Conservation (phyloP, 2,113 vertebrate genomes). For the Gadus chalcogrammus region DNA sequence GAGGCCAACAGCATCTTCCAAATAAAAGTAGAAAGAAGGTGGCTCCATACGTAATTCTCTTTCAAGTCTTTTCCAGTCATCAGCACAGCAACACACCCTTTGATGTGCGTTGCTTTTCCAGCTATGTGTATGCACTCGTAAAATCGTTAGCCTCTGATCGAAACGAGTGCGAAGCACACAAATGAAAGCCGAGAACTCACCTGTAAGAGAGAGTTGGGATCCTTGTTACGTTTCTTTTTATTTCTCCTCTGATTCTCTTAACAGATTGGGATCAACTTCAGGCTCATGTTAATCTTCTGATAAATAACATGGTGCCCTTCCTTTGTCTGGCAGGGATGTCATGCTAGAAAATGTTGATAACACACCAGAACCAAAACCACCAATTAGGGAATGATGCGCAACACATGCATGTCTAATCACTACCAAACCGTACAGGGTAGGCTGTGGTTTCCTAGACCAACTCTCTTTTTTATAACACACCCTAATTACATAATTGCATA, state of each 20-base stretch:
- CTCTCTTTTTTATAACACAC: too few relatives aligned
- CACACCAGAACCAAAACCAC: not conserved
- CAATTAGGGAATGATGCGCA: not conserved
- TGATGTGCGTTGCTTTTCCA: too few relatives aligned
- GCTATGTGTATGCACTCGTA: too few relatives aligned
- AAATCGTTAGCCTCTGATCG: constrained; percentile 28
- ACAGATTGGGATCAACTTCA: constrained; percentile 49
- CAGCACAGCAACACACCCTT: too few relatives aligned
- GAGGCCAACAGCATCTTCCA: too few relatives aligned
- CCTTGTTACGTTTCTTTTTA: constrained; percentile 48
- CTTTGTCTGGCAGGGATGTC: constrained; percentile 8
- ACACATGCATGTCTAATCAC: too few relatives aligned
- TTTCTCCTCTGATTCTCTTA: constrained; percentile 37
- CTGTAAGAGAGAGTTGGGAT: constrained; percentile 43
- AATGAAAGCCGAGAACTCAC: constrained; percentile 47
- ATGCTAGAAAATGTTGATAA: not conserved
- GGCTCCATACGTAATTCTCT: too few relatives aligned
- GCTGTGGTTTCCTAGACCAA: too few relatives aligned
- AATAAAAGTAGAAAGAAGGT: too few relatives aligned
- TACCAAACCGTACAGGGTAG: too few relatives aligned
- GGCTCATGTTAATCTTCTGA: constrained; percentile 21
- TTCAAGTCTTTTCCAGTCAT: too few relatives aligned
- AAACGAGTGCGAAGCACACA: constrained; percentile 42
- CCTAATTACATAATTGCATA: too few relatives aligned
- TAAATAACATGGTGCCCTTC: constrained; percentile 34